Evolutionary conservation across 1,140 invertebrate genomes (phyloP), one percentile per base, ranked within the genome.

Genomic region (Cotesia typhae): DNA sequence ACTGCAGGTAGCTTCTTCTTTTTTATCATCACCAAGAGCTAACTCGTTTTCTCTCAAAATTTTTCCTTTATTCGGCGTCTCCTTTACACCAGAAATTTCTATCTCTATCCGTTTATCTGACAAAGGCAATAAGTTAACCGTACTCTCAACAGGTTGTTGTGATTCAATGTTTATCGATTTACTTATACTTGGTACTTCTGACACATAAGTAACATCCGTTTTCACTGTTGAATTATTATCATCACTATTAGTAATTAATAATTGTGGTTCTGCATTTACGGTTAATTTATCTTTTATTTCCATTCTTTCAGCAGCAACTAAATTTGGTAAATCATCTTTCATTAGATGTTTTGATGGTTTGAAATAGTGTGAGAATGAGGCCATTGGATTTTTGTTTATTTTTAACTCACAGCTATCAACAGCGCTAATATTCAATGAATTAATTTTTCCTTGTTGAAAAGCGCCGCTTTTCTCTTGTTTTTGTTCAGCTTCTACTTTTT

Each of bases 291-390:
- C 47, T 35, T 12, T 7, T 38, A 14, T 41, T 53, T n/a, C 35
- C 12, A 53, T 38, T 28, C 3, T 14, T n/a, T 71, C 71, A 10
- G 75, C 70, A 0, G 79, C 71, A 9, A 80, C 75, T 1, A 75
- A 77, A 36, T 82, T 77, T 0, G 79, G 79, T 10, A 80, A 71
- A 28, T 52, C 74, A 59, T 81, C 79, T 37, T 77, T 81, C 1
- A 61, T 77, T 0, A 71, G 2, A 35, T n/a, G 65, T 6, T 70
- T 73, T 4, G 7, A 51, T 7, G 28, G 14, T 12, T 36, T 47
- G 20, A 67, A 67, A 37, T 67, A 67, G 14, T 67, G 66, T 12
- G 41, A 67, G 37, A 67, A 67, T 52, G n/a, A n/a, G 53, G 17
- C n/a, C 53, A 55, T 55, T 20, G 17, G 53, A 55, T 4, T 55